Percentiles rank a stretch among this genome's conserved stretches.
These are phyloP conservation scores for Rhynchonema sp. DNA, from an alignment of 2,888 invertebrate genomes.

Conservation along the genomic window DNA sequence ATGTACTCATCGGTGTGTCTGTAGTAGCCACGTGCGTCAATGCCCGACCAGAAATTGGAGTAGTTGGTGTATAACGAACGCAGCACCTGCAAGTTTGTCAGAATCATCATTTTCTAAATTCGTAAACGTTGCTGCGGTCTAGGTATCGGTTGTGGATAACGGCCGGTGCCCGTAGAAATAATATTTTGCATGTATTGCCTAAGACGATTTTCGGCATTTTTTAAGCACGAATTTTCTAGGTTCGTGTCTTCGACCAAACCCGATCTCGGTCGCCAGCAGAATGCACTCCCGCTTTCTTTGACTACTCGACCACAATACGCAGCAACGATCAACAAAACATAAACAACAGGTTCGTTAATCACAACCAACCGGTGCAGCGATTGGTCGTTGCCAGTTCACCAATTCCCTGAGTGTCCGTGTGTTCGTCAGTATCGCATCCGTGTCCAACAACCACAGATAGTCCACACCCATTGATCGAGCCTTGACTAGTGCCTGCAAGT, in stretches of 20 bases:
- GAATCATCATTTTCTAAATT: too few relatives aligned
- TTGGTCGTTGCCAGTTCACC: slow-evolving; percentile 26
- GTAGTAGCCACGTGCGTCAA: slow-evolving; percentile 53
- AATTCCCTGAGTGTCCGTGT: slow-evolving; percentile 43
- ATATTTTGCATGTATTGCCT: neutral
- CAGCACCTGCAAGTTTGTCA: too few relatives aligned
- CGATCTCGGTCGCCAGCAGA: too few relatives aligned
- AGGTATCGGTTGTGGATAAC: too few relatives aligned
- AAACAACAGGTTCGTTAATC: neutral
- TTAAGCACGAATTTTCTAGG: too few relatives aligned
- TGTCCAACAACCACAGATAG: slow-evolving; percentile 62
- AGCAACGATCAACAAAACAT: neutral
- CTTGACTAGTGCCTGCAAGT: too few relatives aligned
- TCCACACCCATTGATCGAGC: slow-evolving; percentile 52
- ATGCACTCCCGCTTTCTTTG: too few relatives aligned
- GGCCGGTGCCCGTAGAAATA: too few relatives aligned
- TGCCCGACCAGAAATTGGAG: slow-evolving; percentile 89
- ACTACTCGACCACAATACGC: neutral
- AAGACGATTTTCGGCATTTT: too few relatives aligned
- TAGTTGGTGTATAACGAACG: slow-evolving; percentile 35
- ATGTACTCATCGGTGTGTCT: slow-evolving; percentile 65
- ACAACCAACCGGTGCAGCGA: slow-evolving; percentile 1
- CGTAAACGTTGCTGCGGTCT: too few relatives aligned
- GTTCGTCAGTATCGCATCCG: slow-evolving; percentile 58
- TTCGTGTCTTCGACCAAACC: too few relatives aligned